phyloP scores from a whole-genome alignment of 2,113 vertebrate genomes.

The Steatornis caripensis region DNA sequence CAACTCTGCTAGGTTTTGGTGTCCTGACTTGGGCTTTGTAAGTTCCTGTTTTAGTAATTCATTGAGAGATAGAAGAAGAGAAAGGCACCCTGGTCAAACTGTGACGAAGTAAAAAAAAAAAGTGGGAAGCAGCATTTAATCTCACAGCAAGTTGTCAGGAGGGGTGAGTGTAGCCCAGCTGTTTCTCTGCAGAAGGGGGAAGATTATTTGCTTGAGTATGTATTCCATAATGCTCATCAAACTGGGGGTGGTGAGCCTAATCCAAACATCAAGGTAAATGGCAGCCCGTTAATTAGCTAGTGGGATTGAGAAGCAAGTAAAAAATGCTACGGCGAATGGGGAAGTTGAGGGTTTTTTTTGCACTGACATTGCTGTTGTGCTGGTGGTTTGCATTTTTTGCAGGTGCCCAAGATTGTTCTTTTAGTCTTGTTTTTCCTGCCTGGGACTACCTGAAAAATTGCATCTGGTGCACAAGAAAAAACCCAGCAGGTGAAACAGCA shows the following conservation, averaged over 20 bases:
- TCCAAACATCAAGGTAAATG: background rate
- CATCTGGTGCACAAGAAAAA: background rate
- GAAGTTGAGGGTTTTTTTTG: background rate
- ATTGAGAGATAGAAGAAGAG: background rate
- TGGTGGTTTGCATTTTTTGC: background rate
- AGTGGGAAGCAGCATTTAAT: background rate
- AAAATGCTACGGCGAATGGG: background rate
- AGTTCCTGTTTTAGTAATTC: background rate
- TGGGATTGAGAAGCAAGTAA: no score
- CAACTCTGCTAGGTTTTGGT: background rate
- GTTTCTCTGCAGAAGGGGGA: background rate
- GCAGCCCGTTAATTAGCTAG: background rate
- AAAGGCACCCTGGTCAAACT: background rate
- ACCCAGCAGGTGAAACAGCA: background rate
- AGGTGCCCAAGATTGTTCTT: background rate
- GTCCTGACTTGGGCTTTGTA: background rate
- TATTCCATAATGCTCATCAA: background rate
- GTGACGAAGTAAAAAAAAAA: background rate
- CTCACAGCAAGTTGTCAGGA: background rate
- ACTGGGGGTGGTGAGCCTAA: background rate
- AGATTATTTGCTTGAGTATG: background rate
- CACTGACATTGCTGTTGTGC: background rate
- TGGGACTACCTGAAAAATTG: background rate
- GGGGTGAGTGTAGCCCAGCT: background rate
- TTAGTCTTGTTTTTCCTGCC: background rate